phyloP scores from a whole-genome alignment of 2,888 invertebrate species.

The Asteroscopus sphinx region DNA sequence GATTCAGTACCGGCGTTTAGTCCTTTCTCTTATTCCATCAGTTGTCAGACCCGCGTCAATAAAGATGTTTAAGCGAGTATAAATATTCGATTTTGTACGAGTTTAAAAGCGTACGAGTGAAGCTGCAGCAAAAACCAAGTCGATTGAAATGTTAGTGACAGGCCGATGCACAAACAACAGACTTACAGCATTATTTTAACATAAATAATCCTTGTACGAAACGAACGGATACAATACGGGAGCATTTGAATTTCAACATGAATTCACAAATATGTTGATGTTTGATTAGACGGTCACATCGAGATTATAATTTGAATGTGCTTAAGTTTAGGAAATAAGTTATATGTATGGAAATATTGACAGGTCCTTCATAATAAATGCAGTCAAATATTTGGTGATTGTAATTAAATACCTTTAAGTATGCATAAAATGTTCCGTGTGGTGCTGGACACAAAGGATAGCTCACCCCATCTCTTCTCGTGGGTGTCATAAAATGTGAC shows the following conservation, averaged over 20 bases:
- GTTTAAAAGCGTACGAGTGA: constrained; percentile 77
- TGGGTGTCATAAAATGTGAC: no score
- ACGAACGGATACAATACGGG: constrained; percentile 85
- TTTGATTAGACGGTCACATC: constrained; percentile 81
- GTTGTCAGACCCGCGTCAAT: constrained; percentile 86
- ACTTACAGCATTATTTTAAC: constrained; percentile 87
- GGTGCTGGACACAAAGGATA: no score
- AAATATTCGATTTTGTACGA: constrained; percentile 84
- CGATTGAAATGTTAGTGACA: constrained; percentile 89
- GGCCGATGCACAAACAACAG: constrained; percentile 87
- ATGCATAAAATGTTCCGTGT: no score
- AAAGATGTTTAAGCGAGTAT: constrained; percentile 86
- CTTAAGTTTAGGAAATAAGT: constrained; percentile 49
- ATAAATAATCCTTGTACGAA: constrained; percentile 89
- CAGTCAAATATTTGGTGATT: no score
- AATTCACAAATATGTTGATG: constrained; percentile 80
- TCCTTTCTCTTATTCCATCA: constrained; percentile 75
- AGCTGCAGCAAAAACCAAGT: constrained; percentile 82
- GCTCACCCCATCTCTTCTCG: no score
- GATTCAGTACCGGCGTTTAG: constrained; percentile 70
- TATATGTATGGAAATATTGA: constrained; percentile 34
- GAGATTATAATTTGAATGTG: constrained; percentile 76
- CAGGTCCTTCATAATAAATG: constrained; percentile 34
- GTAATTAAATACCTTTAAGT: no score
- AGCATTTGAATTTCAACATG: constrained; percentile 86